A percentile compares a stretch with the other conserved stretches of the same genome.
Conservation (phyloP, 1,140 invertebrate species). For the Palaemon carinicauda region DNA sequence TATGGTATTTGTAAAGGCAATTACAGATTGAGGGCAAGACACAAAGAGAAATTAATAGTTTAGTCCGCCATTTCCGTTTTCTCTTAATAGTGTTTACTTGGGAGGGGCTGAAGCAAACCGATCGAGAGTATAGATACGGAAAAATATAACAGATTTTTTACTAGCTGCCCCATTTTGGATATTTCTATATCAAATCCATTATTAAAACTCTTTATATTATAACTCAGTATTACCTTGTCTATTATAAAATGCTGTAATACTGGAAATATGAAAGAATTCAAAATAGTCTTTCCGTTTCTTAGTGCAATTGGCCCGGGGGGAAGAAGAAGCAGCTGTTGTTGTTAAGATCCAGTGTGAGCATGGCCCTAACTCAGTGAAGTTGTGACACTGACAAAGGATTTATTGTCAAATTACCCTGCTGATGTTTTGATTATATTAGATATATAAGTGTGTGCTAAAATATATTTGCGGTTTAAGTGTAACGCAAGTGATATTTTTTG, state of each 20-base stretch:
- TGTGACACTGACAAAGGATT: not conserved
- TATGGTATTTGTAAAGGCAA: not conserved
- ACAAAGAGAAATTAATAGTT: not conserved
- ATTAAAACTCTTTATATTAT: not conserved
- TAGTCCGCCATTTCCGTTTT: constrained; percentile 18
- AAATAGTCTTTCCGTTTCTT: not conserved
- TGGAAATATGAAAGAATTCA: not conserved
- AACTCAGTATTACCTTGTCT: not conserved
- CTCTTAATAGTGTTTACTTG: constrained; percentile 3
- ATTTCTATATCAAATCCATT: not conserved
- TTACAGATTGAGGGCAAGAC: not conserved
- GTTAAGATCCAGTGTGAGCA: constrained; percentile 38
- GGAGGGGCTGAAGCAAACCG: constrained; percentile 21
- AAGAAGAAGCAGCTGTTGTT: constrained; percentile 51
- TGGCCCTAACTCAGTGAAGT: constrained; percentile 28
- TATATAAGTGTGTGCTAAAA: not conserved
- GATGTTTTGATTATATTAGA: not conserved
- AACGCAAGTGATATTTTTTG: not conserved
- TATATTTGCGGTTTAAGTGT: not conserved
- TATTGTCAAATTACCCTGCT: not conserved
- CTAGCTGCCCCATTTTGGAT: no score
- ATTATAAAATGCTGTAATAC: not conserved
- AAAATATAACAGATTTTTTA: not conserved
- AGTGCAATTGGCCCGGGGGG: constrained; percentile 18
- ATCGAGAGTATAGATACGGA: constrained; percentile 18